Base-by-base conservation (phyloP, 1,140 invertebrate genomes). In the Acromyrmex heyeri region DNA sequence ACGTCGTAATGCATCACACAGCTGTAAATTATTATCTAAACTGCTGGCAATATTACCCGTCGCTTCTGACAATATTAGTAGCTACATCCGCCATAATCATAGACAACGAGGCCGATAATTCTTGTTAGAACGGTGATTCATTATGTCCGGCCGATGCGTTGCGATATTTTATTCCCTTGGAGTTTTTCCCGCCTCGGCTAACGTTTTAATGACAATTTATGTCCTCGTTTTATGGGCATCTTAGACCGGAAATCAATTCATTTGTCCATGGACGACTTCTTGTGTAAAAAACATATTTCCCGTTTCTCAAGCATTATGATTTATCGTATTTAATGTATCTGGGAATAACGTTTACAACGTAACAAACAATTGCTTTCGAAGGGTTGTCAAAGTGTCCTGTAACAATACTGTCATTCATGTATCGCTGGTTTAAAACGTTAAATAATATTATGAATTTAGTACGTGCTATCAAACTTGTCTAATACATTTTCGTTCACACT, bases 221-320 rank as follows among this genome's bases (percentile, higher is more conserved):
- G 34, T 61, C 57, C 44, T 86, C 53, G 76, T 85, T 57, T 65
- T 38, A 55, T 24, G 57, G 38, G 72, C 72, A 65, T 70, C 75
- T 69, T 24, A 21, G 44, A 76, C 88, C 69, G 77, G 76, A 88
- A 89, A 86, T 81, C 83, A 77, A 88, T 88, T 88, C 78, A 77
- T 77, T 67, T 69, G 67, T 24, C 57, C 48, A 55, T 24, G 34
- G 55, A 38, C 73, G 16, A 75, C 77, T 88, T 89, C 88, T 76
- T 82, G 61, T 65, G 87, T 86, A 76, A 86, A 89, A 89, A 70
- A 70, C 75, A 50, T 73, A 76, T 86, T 89, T 89, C 87, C 75
- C 82, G 82, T 79, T 88, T 88, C 73, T 34, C 81, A 57, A 73
- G 50, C 67, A 87, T 88, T 85, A 88, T 78, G 72, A 65, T 62